Conservation (phyloP, 2,113 vertebrate species). For the Collichthys lucidus region DNA sequence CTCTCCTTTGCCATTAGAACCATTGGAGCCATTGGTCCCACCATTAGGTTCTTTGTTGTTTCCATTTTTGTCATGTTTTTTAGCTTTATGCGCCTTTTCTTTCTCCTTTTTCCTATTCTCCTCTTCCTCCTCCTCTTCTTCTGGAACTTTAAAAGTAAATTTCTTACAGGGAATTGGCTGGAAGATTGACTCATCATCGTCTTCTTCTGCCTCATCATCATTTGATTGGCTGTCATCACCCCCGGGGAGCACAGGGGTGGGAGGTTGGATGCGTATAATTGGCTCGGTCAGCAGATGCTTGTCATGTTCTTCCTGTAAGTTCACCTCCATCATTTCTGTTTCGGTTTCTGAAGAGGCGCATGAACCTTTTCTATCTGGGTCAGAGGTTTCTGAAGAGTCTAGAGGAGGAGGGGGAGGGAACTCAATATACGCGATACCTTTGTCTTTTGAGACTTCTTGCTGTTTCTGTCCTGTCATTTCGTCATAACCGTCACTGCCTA, state of each 20-base stretch:
- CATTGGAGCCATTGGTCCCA: conserved; percentile 65
- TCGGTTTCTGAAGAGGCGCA: conserved; percentile 90
- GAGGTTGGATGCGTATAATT: conserved; percentile 95
- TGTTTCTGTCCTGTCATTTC: conserved; percentile 77
- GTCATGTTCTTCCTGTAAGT: conserved; percentile 93
- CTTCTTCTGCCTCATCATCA: conserved; percentile 80
- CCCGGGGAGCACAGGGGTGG: conserved; percentile 90
- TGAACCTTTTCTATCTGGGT: conserved; percentile 86
- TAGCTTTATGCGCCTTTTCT: conserved; percentile 84
- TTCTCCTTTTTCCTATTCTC: conserved; percentile 69
- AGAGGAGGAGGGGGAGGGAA: conserved; percentile 98
- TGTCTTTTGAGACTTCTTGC: conserved; percentile 84
- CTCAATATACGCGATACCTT: conserved; percentile 96
- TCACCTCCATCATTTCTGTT: conserved; percentile 95
- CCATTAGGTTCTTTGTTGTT: conserved; percentile 83
- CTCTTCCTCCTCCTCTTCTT: conserved; percentile 81
- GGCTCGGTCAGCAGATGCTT: conserved; percentile 92
- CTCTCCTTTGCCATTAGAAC: conserved; percentile 81
- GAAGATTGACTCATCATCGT: conserved; percentile 91
- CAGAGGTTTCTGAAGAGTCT: conserved; percentile 90
- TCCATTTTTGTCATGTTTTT: conserved; percentile 86
- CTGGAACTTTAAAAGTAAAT: conserved; percentile 89
- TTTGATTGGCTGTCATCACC: conserved; percentile 91
- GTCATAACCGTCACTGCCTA: conserved; percentile 68
- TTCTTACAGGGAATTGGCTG: conserved; percentile 92